Percentiles rank a stretch among this genome's conserved stretches.
These are phyloP conservation scores for Zoanthus sociatus DNA, from an alignment of 92 coral and sea anemone species.

Conservation along the genomic window DNA sequence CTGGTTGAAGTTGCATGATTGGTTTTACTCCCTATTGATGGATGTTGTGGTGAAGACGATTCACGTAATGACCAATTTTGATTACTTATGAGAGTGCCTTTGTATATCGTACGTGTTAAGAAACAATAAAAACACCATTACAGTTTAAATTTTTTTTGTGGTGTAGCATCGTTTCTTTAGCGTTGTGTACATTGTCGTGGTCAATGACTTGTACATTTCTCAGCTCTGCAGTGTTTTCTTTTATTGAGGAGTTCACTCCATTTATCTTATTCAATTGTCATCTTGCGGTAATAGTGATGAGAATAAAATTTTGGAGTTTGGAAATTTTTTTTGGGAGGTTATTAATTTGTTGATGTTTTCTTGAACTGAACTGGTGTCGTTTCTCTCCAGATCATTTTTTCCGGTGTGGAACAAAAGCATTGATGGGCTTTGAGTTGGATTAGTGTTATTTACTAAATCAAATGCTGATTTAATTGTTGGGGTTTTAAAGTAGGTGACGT, in stretches of 20 bases:
- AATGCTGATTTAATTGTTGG: neutral
- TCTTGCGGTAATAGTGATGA: constrained; percentile 20
- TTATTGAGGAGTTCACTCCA: neutral
- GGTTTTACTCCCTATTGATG: neutral
- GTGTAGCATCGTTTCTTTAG: constrained; percentile 4
- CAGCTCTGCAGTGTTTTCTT: constrained; percentile 3
- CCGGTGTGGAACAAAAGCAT: neutral
- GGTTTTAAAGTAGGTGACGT: neutral
- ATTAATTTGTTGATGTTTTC: neutral
- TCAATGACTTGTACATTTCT: constrained; percentile 5
- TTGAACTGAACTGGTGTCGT: neutral
- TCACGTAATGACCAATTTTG: neutral
- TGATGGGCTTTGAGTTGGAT: neutral
- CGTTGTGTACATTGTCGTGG: constrained; percentile 2
- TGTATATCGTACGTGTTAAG: constrained; percentile 14
- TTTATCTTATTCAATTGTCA: neutral
- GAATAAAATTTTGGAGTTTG: neutral
- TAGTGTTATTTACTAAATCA: neutral
- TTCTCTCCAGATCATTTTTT: no score
- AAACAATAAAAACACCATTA: constrained; percentile 12
- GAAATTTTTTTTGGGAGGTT: neutral
- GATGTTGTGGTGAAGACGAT: neutral
- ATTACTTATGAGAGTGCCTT: neutral
- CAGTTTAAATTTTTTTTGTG: constrained; percentile 24
- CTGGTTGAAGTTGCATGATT: neutral